These are phyloP conservation scores for Dromius quadrimaculatus DNA, from an alignment of 2,888 invertebrate species.

Conservation along the genomic window DNA sequence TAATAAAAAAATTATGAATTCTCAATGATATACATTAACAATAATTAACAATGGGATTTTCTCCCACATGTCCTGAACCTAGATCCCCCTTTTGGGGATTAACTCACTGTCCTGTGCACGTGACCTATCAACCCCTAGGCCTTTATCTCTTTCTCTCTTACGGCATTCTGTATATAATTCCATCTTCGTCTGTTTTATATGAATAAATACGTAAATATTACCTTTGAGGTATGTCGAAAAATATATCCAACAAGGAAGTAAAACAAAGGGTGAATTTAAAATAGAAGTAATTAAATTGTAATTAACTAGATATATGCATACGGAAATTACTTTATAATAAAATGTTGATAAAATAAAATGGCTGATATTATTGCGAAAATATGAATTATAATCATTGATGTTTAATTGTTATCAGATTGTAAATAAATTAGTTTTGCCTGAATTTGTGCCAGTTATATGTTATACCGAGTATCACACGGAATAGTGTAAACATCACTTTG, in stretches of 20 bases:
- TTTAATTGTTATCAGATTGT: no score
- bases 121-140: background rate
- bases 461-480: no score
- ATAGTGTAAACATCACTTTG: no score
- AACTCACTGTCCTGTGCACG: background rate
- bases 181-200: slow-evolving; percentile 4
- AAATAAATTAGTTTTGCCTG: no score
- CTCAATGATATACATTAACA: slow-evolving; percentile 39
- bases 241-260: slow-evolving; percentile 18
- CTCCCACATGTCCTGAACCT: slow-evolving; percentile 14
- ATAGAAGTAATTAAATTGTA: slow-evolving; percentile 24
- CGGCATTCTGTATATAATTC: background rate
- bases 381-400: no score
- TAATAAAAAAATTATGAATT: slow-evolving; percentile 49
- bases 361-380: no score
- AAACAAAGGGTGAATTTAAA: slow-evolving; percentile 30
- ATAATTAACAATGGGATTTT: slow-evolving; percentile 38
- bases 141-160: background rate
- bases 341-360: no score
- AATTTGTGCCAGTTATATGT: no score
- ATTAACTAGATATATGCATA: slow-evolving; percentile 6
- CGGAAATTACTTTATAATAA: slow-evolving; percentile 10
- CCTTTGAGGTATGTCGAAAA: slow-evolving; percentile 14
- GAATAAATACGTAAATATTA: background rate
- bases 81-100: background rate